Evolutionary conservation across 92 coral and sea anemone genomes (phyloP), one percentile per base, ranked within the genome.

Genomic region (Paragorgia papillata): DNA sequence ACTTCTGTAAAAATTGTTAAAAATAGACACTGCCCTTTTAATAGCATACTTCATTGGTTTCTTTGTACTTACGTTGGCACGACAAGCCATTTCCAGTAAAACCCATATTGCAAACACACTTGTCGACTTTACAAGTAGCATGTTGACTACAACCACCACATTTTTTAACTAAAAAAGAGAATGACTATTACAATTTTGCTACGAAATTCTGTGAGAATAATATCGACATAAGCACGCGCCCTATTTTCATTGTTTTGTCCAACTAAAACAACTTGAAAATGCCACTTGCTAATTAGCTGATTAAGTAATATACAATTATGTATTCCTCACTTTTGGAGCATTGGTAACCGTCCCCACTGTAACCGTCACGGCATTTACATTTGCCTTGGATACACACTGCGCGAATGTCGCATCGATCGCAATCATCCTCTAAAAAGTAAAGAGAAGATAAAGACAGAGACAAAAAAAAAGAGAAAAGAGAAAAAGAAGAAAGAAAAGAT

Each of bases 371-470:
- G 66, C 99, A 95, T 73, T 88, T 77, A 25, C 99, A 95, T 14
- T 96, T 96, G 35, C 99, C 99, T 70, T 84, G 70, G 26, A 88
- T 86, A 41, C 99, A 95, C 61, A 95, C 87, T 8, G 99, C 97
- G 46, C 92, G 89, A 28, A 89, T 68, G 53, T 95, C 95, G 49
- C 99, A 95, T 73, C 89, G 85, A 34, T 95, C 99, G 70, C 99
- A 95, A 48, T 95, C 98, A 57, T 94, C 98, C 70, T 77, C 98
- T 94, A 59, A 5, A 35, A 63, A 15, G 14, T 43, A 14, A 18
- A 37, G 28, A 40, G 53, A 14, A 12, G 3, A 43, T 2, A 24
- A 28, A 0, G 17, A 4, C 20, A 19, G 24, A 21, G 33, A 65
- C 21, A 19, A 51, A 24, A 27, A 62, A 32, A 29, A 30, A 51